These are phyloP conservation scores for Pogonus chalceus DNA, from an alignment of 1,140 invertebrate genomes.

Conservation along the genomic window DNA sequence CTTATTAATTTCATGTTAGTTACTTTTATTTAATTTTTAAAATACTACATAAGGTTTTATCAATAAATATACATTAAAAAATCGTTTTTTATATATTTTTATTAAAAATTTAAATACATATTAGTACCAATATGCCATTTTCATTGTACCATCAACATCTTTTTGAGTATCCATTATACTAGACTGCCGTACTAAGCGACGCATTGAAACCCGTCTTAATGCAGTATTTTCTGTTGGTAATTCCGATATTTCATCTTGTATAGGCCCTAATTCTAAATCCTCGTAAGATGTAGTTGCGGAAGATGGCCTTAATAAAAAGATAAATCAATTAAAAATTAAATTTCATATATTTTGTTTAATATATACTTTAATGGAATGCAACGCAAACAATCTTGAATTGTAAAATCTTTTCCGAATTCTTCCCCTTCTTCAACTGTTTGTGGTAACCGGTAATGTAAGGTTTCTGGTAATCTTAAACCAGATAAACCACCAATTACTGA, in stretches of 20 bases:
- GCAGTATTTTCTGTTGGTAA: conserved; percentile 31
- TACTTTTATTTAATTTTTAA: no score
- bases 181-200: conserved; percentile 56
- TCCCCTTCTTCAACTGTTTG: conserved; percentile 81
- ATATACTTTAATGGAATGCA: conserved; percentile 53
- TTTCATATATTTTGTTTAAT: conserved; percentile 3
- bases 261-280: conserved; percentile 45
- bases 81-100: no score
- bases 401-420: conserved; percentile 77
- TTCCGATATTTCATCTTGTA: conserved; percentile 10
- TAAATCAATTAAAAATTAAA: background rate
- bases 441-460: conserved; percentile 64
- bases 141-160: conserved; percentile 63
- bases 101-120: no score
- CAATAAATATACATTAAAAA: no score
- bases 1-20: no score
- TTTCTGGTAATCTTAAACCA: conserved; percentile 71
- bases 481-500: conserved; percentile 69
- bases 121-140: conserved; percentile 77
- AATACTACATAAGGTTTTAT: no score
- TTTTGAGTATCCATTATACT: conserved; percentile 70
- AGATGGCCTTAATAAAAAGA: conserved; percentile 28
- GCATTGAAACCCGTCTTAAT: conserved; percentile 45
- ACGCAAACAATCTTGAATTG: conserved; percentile 54
- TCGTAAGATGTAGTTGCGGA: conserved; percentile 44